phyloP scores from a whole-genome alignment of 2,888 invertebrate species.

The Morinoia aosen region DNA sequence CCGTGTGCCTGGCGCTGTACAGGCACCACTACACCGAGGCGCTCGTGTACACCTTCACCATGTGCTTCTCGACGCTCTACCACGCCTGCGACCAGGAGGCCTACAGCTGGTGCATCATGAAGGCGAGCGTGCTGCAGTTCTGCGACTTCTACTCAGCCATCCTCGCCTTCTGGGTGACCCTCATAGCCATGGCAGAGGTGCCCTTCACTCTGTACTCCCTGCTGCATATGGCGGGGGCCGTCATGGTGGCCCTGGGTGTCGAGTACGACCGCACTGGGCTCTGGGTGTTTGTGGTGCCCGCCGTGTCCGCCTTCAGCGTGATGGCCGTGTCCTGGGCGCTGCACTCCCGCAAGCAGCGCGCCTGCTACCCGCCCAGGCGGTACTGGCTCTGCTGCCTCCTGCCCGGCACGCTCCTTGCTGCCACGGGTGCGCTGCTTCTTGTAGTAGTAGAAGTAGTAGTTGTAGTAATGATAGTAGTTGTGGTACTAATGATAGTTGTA shows the following conservation, averaged over 20 bases:
- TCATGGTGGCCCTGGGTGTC: constrained; percentile 82
- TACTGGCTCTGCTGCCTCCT: constrained; percentile 71
- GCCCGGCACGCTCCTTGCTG: constrained; percentile 70
- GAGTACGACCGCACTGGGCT: constrained; percentile 87
- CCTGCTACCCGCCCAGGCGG: constrained; percentile 71
- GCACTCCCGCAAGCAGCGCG: constrained; percentile 69
- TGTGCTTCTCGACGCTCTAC: constrained; percentile 91
- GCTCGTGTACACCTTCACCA: constrained; percentile 84
- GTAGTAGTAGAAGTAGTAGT: too few relatives aligned
- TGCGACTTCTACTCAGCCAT: constrained; percentile 91
- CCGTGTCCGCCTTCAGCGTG: constrained; percentile 79
- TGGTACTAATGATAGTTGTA: too few relatives aligned
- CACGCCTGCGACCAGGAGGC: constrained; percentile 90
- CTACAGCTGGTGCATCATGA: constrained; percentile 81
- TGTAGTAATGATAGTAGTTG: too few relatives aligned
- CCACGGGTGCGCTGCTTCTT: constrained; percentile 51
- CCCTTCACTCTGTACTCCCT: constrained; percentile 75
- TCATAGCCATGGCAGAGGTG: constrained; percentile 86
- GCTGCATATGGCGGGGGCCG: constrained; percentile 82
- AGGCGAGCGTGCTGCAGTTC: constrained; percentile 84
- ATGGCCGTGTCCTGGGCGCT: constrained; percentile 81
- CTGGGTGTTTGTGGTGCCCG: constrained; percentile 84
- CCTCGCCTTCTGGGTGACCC: constrained; percentile 89
- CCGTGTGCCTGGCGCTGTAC: constrained; percentile 81
- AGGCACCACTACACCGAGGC: constrained; percentile 85